A percentile compares a stretch with the other conserved stretches of the same genome.
phyloP scores from a whole-genome alignment of 23 tunicate genomes.

The Diplosoma virens region DNA sequence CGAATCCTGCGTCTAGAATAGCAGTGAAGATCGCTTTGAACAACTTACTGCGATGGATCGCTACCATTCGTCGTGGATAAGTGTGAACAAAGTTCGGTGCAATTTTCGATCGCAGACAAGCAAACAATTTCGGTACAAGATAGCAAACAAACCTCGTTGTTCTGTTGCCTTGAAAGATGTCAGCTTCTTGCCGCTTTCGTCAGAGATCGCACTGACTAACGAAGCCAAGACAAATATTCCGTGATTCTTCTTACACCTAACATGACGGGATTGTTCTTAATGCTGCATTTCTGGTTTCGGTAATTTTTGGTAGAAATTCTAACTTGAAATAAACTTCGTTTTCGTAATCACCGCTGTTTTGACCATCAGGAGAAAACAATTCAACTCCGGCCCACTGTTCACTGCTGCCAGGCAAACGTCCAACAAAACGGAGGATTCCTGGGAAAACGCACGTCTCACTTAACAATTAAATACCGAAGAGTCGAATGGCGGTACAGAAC shows the following conservation, averaged over 20 bases:
- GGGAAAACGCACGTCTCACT: not conserved
- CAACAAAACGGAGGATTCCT: constrained; percentile 49
- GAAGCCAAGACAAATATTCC: constrained; percentile 71
- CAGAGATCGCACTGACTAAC: constrained; percentile 3
- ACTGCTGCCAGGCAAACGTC: constrained; percentile 18
- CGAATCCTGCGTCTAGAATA: too few relatives aligned
- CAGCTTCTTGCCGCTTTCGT: too few relatives aligned
- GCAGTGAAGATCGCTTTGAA: too few relatives aligned
- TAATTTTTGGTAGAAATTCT: not conserved
- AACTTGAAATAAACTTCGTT: constrained; percentile 45
- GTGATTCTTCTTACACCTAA: constrained; percentile 55
- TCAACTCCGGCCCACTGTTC: constrained; percentile 80
- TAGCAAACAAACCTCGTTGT: too few relatives aligned
- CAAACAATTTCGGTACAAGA: too few relatives aligned
- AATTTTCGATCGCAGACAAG: too few relatives aligned
- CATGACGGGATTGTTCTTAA: not conserved
- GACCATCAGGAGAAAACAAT: constrained; percentile 56
- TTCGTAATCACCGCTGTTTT: constrained; percentile 60
- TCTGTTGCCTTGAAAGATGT: too few relatives aligned
- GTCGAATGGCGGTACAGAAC: too few relatives aligned
- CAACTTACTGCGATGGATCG: too few relatives aligned
- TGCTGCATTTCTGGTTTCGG: not conserved
- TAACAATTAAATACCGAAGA: too few relatives aligned
- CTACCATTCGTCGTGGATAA: too few relatives aligned
- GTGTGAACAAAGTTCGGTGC: too few relatives aligned